Evolutionary conservation across 2,888 invertebrate species (phyloP).

Genomic region (Agriotes lineatus): DNA sequence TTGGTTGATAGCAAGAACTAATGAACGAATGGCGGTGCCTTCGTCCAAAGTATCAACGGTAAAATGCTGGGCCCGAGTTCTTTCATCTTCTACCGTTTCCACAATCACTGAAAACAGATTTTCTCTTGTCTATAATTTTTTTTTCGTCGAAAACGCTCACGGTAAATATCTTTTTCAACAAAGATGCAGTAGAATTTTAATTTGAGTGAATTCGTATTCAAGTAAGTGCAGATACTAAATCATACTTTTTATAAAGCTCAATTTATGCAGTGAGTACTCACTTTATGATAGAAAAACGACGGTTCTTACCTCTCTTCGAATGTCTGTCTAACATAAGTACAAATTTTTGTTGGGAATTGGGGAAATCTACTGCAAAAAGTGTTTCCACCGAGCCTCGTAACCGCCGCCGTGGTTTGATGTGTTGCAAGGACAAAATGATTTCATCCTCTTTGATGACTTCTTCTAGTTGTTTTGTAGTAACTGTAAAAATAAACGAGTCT

Average conservation of each 20-base stretch:
- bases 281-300: too few species aligned
- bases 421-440: slow-evolving; percentile 69
- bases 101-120: slow-evolving; percentile 71
- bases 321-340: slow-evolving; percentile 70
- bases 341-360: slow-evolving; percentile 69
- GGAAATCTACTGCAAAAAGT: slow-evolving; percentile 70
- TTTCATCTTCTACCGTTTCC: slow-evolving; percentile 73
- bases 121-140: too few species aligned
- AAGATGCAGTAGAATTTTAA: too few species aligned
- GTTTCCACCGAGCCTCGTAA: slow-evolving; percentile 67
- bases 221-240: too few species aligned
- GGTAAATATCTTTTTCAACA: too few species aligned
- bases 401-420: slow-evolving; percentile 68
- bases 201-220: too few species aligned
- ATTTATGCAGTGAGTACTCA: too few species aligned
- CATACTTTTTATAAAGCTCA: too few species aligned
- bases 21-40: slow-evolving; percentile 69
- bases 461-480: slow-evolving; percentile 66
- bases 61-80: slow-evolving; percentile 73
- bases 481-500: slow-evolving; percentile 62
- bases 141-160: too few species aligned
- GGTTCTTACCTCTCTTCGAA: slow-evolving; percentile 69
- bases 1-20: slow-evolving; percentile 71
- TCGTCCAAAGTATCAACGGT: slow-evolving; percentile 71
- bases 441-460: slow-evolving; percentile 68